Percentiles rank a stretch among this genome's conserved stretches.
Evolutionary conservation across 2,888 invertebrate genomes (phyloP).

Genomic region (Drosophila borealis): DNA sequence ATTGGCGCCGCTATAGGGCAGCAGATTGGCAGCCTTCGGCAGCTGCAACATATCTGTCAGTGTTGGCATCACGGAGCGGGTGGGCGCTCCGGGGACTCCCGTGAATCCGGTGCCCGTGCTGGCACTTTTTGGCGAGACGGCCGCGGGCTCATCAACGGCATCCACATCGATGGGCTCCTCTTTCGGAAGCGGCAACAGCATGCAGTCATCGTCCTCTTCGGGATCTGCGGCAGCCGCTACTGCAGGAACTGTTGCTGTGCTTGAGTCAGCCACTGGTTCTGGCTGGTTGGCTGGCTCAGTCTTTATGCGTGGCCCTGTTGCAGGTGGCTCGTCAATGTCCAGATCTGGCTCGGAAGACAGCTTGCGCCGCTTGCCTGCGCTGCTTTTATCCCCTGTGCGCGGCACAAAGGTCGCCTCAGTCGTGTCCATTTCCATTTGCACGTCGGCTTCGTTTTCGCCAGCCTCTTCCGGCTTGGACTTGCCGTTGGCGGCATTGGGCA

Average conservation of each 20-base stretch:
- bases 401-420: slow-evolving; percentile 57
- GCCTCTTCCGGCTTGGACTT: slow-evolving; percentile 28
- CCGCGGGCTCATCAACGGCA: slow-evolving; percentile 62
- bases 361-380: slow-evolving; percentile 54
- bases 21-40: slow-evolving; percentile 57
- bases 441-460: slow-evolving; percentile 47
- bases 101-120: neutral
- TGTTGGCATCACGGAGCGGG: slow-evolving; percentile 57
- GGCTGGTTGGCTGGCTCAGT: slow-evolving; percentile 54
- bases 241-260: neutral
- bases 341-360: slow-evolving; percentile 47
- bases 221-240: slow-evolving; percentile 35
- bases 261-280: slow-evolving; percentile 21
- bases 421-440: slow-evolving; percentile 64
- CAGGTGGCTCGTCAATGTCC: slow-evolving; percentile 49
- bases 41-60: slow-evolving; percentile 76
- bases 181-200: slow-evolving; percentile 76
- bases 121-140: neutral
- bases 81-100: slow-evolving; percentile 5
- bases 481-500: slow-evolving; percentile 48
- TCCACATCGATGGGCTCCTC: slow-evolving; percentile 84
- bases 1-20: slow-evolving; percentile 53
- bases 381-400: slow-evolving; percentile 9
- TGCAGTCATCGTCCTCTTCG: slow-evolving; percentile 62
- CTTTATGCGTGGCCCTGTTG: slow-evolving; percentile 54